These are phyloP conservation scores for Ostrea edulis DNA, from an alignment of 1,140 invertebrate species.

Conservation along the genomic window DNA sequence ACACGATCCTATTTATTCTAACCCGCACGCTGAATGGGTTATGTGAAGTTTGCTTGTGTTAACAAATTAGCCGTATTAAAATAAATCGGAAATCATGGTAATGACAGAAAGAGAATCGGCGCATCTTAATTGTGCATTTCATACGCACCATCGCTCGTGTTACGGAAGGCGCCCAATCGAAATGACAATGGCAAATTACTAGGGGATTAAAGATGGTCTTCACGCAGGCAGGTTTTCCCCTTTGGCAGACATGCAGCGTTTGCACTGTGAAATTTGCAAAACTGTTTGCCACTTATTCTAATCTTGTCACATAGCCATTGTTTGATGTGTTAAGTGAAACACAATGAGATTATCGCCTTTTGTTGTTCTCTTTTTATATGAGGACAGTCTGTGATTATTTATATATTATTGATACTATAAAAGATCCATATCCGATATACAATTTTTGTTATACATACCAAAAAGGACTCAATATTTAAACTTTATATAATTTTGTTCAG, in stretches of 20 bases:
- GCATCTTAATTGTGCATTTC: conserved; percentile 38
- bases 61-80: conserved; percentile 36
- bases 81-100: conserved; percentile 41
- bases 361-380: not conserved
- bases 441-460: not conserved
- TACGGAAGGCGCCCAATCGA: conserved; percentile 32
- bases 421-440: no score
- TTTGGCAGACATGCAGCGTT: conserved; percentile 2
- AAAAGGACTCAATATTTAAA: not conserved
- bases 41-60: conserved; percentile 18
- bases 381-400: not conserved
- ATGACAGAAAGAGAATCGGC: conserved; percentile 37
- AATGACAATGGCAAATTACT: conserved; percentile 40
- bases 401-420: not conserved
- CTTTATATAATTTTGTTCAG: conserved; percentile 81
- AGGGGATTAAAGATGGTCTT: conserved; percentile 42
- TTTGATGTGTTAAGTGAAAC: conserved; percentile 36
- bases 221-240: conserved; percentile 33
- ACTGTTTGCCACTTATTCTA: conserved; percentile 41
- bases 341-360: not conserved
- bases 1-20: conserved; percentile 12
- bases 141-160: conserved; percentile 30
- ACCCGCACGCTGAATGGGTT: not conserved
- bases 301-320: conserved; percentile 36
- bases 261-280: conserved; percentile 39